Conservation (phyloP, 2,888 invertebrate genomes). For the Leptinotarsa haldemani region DNA sequence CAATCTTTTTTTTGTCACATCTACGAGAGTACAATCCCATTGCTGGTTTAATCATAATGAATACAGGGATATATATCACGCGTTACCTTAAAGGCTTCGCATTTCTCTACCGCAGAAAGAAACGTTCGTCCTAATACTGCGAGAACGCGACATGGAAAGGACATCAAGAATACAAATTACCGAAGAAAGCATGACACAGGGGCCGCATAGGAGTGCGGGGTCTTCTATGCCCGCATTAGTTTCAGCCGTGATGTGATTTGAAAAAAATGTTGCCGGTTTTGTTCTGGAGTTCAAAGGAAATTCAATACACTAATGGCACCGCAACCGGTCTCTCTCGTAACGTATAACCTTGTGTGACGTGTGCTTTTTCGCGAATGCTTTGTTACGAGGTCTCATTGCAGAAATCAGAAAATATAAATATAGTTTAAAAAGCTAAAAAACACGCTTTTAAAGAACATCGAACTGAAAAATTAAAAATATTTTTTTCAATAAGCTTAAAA, state of each 20-base stretch:
- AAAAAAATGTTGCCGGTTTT: conserved; percentile 15
- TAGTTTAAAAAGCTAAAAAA: no score
- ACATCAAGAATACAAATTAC: conserved; percentile 19
- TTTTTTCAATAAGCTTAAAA: no score
- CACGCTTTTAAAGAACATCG: no score
- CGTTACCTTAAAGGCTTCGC: background rate
- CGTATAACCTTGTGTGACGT: background rate
- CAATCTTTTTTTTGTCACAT: background rate
- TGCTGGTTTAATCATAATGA: background rate
- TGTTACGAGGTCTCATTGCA: background rate
- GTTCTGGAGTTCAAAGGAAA: conserved; percentile 12
- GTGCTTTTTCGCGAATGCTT: background rate
- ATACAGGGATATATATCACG: background rate
- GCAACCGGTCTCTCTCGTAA: background rate
- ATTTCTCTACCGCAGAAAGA: conserved; percentile 5
- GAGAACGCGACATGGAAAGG: conserved; percentile 3
- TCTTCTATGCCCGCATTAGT: conserved; percentile 7
- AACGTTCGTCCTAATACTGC: conserved; percentile 6
- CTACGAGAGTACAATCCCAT: background rate
- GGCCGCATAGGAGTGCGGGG: background rate
- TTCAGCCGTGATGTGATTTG: conserved; percentile 13
- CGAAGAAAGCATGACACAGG: background rate
- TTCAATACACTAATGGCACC: conserved; percentile 7
- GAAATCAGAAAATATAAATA: background rate
- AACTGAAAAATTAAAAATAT: no score